These are phyloP conservation scores for Agrilus cyanescens DNA, from an alignment of 2,888 invertebrate species.

Conservation along the genomic window DNA sequence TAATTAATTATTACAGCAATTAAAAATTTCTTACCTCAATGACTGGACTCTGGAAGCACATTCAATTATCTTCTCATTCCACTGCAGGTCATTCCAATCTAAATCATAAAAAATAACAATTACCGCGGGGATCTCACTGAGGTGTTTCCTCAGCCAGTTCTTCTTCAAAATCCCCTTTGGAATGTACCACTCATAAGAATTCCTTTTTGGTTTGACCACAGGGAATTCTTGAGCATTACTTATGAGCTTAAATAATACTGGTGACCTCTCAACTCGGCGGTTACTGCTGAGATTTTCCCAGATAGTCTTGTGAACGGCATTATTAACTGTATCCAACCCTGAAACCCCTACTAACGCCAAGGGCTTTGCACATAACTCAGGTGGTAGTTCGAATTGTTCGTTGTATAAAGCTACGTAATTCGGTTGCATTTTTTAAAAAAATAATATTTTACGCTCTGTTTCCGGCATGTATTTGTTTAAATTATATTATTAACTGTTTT, in stretches of 20 bases:
- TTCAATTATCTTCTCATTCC: slow-evolving; percentile 92
- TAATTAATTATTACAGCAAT: no score
- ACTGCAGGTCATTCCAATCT: slow-evolving; percentile 91
- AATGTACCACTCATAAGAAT: slow-evolving; percentile 90
- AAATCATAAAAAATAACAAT: slow-evolving; percentile 92
- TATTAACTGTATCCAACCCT: slow-evolving; percentile 75
- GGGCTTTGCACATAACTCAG: slow-evolving; percentile 73
- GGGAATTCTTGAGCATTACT: slow-evolving; percentile 79
- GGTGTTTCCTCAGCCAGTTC: slow-evolving; percentile 91
- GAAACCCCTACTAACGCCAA: slow-evolving; percentile 78
- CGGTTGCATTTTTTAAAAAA: no score
- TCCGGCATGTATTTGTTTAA: no score
- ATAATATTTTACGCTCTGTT: no score
- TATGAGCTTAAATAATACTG: slow-evolving; percentile 73
- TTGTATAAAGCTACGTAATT: no score
- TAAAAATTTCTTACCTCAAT: slow-evolving; percentile 39
- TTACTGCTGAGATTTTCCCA: slow-evolving; percentile 88
- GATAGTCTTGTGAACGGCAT: slow-evolving; percentile 78
- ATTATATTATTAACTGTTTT: no score
- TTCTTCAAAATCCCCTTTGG: slow-evolving; percentile 89
- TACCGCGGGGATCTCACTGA: slow-evolving; percentile 80
- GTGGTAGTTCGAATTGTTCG: slow-evolving; percentile 54
- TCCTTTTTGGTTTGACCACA: slow-evolving; percentile 71
- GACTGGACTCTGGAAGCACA: slow-evolving; percentile 83
- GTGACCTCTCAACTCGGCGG: slow-evolving; percentile 67